These are phyloP conservation scores for Mungos mungo DNA, from an alignment of 2,113 vertebrate genomes.

Conservation along the genomic window DNA sequence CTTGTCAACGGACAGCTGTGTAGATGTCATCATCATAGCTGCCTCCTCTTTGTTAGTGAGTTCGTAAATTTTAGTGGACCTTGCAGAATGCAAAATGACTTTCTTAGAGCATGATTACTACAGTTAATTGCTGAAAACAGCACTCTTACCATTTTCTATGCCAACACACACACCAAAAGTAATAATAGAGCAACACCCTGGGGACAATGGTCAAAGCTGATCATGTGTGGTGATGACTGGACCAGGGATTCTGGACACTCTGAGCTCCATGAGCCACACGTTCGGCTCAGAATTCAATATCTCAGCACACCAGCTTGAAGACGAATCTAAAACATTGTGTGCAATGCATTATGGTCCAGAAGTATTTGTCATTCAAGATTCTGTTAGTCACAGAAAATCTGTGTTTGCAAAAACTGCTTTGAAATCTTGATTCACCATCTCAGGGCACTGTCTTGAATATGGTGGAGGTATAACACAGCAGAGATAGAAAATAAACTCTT, in stretches of 20 bases:
- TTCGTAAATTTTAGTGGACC: slow-evolving; percentile 30
- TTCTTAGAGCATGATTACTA: slow-evolving; percentile 55
- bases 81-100: slow-evolving; percentile 50
- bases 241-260: not conserved
- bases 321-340: not conserved
- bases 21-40: not conserved
- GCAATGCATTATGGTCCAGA: slow-evolving; percentile 62
- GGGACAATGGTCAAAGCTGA: not conserved
- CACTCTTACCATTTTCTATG: not conserved
- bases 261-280: not conserved
- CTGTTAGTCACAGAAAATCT: slow-evolving; percentile 41
- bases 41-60: not conserved
- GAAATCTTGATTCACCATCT: slow-evolving; percentile 72
- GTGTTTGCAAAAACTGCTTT: slow-evolving; percentile 52
- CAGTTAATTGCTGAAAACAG: slow-evolving; percentile 60
- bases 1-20: not conserved
- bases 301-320: not conserved
- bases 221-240: not conserved
- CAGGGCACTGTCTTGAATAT: slow-evolving; percentile 60
- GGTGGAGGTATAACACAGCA: slow-evolving; percentile 51
- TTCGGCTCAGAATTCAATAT: not conserved
- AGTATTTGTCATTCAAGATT: slow-evolving; percentile 68
- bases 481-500: slow-evolving; percentile 68
- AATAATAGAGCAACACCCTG: not conserved
- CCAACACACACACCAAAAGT: not conserved